Conservation (phyloP, 2,113 vertebrate genomes). For the Apodemus sylvaticus region DNA sequence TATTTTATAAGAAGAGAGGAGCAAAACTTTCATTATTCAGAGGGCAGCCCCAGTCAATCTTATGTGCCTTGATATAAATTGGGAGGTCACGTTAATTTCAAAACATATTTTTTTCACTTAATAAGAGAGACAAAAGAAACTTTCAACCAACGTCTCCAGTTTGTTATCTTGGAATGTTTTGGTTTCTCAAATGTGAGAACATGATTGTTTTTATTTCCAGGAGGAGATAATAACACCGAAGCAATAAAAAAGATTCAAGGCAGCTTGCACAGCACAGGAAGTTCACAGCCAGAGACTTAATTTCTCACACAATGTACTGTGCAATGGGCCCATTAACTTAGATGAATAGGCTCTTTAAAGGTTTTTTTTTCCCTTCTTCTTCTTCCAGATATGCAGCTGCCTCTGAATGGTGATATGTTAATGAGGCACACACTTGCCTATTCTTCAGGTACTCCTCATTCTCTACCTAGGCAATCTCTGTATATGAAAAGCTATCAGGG, state of each 20-base stretch:
- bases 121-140: conserved; percentile 89
- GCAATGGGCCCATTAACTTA: conserved; percentile 94
- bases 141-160: conserved; percentile 85
- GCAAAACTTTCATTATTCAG: conserved; percentile 76
- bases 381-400: conserved; percentile 92
- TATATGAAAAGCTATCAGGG: conserved; percentile 88
- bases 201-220: conserved; percentile 92
- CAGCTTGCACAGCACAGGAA: conserved; percentile 90
- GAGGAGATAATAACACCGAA: conserved; percentile 89
- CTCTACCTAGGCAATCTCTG: conserved; percentile 94
- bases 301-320: conserved; percentile 95
- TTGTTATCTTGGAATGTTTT: conserved; percentile 90
- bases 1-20: conserved; percentile 71
- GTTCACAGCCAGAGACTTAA: conserved; percentile 93
- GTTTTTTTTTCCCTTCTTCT: conserved; percentile 80
- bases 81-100: conserved; percentile 86
- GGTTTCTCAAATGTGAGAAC: conserved; percentile 90
- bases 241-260: conserved; percentile 92
- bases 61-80: conserved; percentile 86
- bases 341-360: conserved; percentile 96
- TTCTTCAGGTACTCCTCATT: conserved; percentile 93
- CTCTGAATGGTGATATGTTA: conserved; percentile 94
- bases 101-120: conserved; percentile 89
- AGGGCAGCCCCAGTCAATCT: conserved; percentile 83
- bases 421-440: conserved; percentile 93